These are phyloP conservation scores for Amiota communis DNA, from an alignment of 2,888 invertebrate genomes.

Conservation along the genomic window DNA sequence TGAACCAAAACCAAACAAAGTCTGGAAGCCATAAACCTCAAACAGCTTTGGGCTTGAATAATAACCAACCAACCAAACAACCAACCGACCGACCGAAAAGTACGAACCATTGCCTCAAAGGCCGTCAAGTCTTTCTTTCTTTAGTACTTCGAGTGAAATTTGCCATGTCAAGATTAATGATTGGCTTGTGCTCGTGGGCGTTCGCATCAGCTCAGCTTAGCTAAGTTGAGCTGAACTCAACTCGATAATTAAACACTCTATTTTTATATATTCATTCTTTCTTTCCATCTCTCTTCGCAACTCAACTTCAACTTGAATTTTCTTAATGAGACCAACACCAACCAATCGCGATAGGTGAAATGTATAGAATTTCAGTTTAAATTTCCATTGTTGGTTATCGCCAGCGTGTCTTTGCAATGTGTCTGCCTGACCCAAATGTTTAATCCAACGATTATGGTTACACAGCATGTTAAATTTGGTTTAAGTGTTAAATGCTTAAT, in stretches of 20 bases:
- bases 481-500: constrained; percentile 59
- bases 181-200: constrained; percentile 53
- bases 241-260: constrained; percentile 51
- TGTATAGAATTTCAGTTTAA: constrained; percentile 20
- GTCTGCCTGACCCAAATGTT: constrained; percentile 58
- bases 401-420: constrained; percentile 20
- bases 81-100: background rate
- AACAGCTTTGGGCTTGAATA: background rate
- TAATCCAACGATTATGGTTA: constrained; percentile 46
- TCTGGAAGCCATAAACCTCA: background rate
- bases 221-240: constrained; percentile 21
- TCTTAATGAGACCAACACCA: too few species aligned
- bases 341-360: constrained; percentile 39
- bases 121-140: constrained; percentile 15
- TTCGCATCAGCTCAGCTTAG: constrained; percentile 42
- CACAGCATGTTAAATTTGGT: constrained; percentile 44
- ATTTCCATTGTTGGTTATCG: constrained; percentile 48
- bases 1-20: constrained; percentile 4
- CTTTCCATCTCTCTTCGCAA: constrained; percentile 28
- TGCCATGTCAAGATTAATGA: constrained; percentile 54
- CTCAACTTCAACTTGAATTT: too few species aligned
- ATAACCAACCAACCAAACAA: too few species aligned
- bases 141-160: constrained; percentile 33
- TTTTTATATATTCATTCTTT: constrained; percentile 8
- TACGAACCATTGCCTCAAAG: background rate